Evolutionary conservation across 1,140 invertebrate species (phyloP), one percentile per base, ranked within the genome.

Genomic region (Macrotrachela quadricornifera): DNA sequence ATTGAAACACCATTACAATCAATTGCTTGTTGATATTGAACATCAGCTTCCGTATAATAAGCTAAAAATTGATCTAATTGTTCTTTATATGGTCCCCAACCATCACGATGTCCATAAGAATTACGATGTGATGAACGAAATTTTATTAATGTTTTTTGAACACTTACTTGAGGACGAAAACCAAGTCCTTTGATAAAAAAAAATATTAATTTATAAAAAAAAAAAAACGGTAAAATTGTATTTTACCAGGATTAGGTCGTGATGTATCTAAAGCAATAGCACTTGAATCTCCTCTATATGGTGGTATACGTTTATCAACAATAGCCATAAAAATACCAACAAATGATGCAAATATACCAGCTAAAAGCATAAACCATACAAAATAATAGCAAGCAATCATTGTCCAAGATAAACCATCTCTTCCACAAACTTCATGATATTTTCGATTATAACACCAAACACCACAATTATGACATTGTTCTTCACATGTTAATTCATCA

Each of bases 281-380:
- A 45, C 54, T 56, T 39, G 48, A 40, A 15, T 46, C 41, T 8
- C 46, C 51, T 16, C 51, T 44, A 43, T 47, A 55, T 16, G 54
- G 41, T 6, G 57, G 57, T 13, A 52, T 44, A 17, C 54, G 44
- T 43, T 57, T 57, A 37, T 57, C 57, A 38, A 57, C 51, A 21
- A 57, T 55, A n/a, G 54, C 57, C 48, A 56, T 47, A 36, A 56
- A 56, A 11, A 57, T 44, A 12, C 46, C 57, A 40, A 57, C 37
- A 14, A 55, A 41, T n/a, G 40, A 21, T 14, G 41, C 47, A 37
- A 50, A 47, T 6, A 50, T 13, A 16, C 42, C 53, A 10, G 52
- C 49, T 44, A 57, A 18, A 18, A 36, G n/a, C 44, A 51, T 46
- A 39, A 49, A 57, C 13, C 56, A 57, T 17, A 42, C 52, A 38